phyloP scores from a whole-genome alignment of 1,140 invertebrate genomes.

The Zaprionus taronus region DNA sequence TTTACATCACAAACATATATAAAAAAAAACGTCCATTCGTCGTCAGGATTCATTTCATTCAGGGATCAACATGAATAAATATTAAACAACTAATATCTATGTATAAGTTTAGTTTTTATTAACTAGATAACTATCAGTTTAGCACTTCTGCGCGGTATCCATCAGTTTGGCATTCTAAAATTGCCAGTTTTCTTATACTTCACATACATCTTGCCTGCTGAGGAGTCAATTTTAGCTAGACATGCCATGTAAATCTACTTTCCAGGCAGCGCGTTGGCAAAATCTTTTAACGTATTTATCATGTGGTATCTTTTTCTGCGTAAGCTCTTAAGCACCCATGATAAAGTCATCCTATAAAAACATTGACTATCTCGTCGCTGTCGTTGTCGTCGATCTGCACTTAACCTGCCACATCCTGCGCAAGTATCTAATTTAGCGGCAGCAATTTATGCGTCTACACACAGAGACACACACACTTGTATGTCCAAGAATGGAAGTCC shows the following conservation, averaged over 20 bases:
- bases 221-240: not conserved
- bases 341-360: conserved; percentile 56
- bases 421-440: conserved; percentile 27
- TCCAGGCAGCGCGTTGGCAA: not conserved
- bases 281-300: conserved; percentile 16
- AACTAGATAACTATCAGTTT: too few relatives aligned
- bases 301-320: conserved; percentile 14
- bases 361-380: conserved; percentile 40
- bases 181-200: too few relatives aligned
- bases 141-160: too few relatives aligned
- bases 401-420: conserved; percentile 44
- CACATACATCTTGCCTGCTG: not conserved
- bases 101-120: too few relatives aligned
- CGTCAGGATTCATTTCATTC: too few relatives aligned
- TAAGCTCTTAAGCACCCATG: conserved; percentile 40
- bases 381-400: conserved; percentile 51
- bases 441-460: conserved; percentile 50
- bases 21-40: too few relatives aligned
- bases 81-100: too few relatives aligned
- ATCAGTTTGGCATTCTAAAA: too few relatives aligned
- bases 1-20: too few relatives aligned
- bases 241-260: not conserved
- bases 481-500: conserved; percentile 23
- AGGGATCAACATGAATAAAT: too few relatives aligned
- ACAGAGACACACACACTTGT: conserved; percentile 37